phyloP scores from a whole-genome alignment of 2,797 vertebrate species.

The Malacoraja senta region DNA sequence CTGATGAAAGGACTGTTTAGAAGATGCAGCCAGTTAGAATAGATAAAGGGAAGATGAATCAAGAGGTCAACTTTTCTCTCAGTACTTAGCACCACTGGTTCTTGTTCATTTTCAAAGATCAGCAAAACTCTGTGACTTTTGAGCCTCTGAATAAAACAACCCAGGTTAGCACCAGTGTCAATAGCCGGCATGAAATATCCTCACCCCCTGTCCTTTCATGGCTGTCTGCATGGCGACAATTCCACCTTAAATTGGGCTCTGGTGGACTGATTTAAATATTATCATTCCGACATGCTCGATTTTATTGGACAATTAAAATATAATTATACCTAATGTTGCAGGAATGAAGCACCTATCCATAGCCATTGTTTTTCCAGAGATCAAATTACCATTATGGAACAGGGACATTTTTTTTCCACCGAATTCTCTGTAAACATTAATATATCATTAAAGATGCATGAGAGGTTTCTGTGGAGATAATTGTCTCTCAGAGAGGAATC shows the following conservation, averaged over 20 bases:
- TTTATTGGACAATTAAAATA: constrained; percentile 35
- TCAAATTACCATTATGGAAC: constrained; percentile 41
- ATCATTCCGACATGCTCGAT: neutral
- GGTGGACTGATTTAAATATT: neutral
- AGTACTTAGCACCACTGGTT: neutral
- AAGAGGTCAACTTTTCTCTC: neutral
- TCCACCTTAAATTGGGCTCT: neutral
- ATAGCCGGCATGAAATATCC: neutral
- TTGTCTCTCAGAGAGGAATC: constrained; percentile 39
- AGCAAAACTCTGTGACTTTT: neutral
- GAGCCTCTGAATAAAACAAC: neutral
- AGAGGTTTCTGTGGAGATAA: constrained; percentile 42
- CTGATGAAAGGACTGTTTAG: no score
- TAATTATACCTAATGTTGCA: constrained; percentile 14
- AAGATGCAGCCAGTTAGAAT: neutral
- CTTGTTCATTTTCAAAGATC: neutral
- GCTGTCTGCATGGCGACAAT: neutral
- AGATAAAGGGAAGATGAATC: neutral
- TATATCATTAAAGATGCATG: constrained; percentile 42
- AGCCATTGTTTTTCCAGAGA: constrained; percentile 36
- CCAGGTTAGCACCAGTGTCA: neutral
- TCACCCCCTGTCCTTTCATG: neutral
- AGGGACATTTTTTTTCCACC: constrained; percentile 38
- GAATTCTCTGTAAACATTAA: constrained; percentile 39
- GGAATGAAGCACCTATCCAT: constrained; percentile 2